Base-by-base conservation (phyloP, 1,140 invertebrate species). In the Drosophila rhopaloa region DNA sequence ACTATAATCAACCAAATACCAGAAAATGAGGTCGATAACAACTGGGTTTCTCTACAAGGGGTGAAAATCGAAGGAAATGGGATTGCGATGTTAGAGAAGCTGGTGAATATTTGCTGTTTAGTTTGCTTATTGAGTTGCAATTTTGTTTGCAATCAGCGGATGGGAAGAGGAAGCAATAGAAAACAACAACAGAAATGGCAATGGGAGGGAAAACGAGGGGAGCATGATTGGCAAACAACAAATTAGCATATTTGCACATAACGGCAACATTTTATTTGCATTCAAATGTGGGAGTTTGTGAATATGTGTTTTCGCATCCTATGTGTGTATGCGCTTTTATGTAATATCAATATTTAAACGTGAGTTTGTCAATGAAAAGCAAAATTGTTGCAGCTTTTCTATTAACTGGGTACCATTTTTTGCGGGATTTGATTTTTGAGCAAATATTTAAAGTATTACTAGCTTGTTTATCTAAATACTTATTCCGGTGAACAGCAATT, bases 111-210 rank as follows among this genome's bases (percentile, higher is more conserved):
- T 84, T 84, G 81, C 77, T 83, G 77, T 85, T 84, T 77, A 81
- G 81, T 74, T 85, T 85, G 77, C 70, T 81, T 85, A 85, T 85
- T 85, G 81, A 85, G 82, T 85, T 85, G 81, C 82, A 85, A 81
- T 81, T 85, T 81, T 85, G 82, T 85, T 78, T 85, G 78, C 82
- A 81, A 85, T 85, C 81, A 86, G 81, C 78, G 66, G 57, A 76
- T 76, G 44, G 56, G 35, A 58, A 40, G 60, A 37, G 57, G 62
- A 58, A 74, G 76, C 76, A 66, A 74, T 79, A 9, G 70, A 60
- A 66, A 57, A 74, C 62, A 80, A 75, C 57, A 65, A 65, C 53
- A 29, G 43, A 29, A 14, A 13, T 40, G 55, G 29, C 19, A 11
- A 43, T 6, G 29, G 35, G 50, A n/a, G 7, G 47, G 11, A 32